Evolutionary conservation across 2,888 invertebrate genomes (phyloP), one percentile per base, ranked within the genome.

Genomic region (Mongoloraphidia duomilia): DNA sequence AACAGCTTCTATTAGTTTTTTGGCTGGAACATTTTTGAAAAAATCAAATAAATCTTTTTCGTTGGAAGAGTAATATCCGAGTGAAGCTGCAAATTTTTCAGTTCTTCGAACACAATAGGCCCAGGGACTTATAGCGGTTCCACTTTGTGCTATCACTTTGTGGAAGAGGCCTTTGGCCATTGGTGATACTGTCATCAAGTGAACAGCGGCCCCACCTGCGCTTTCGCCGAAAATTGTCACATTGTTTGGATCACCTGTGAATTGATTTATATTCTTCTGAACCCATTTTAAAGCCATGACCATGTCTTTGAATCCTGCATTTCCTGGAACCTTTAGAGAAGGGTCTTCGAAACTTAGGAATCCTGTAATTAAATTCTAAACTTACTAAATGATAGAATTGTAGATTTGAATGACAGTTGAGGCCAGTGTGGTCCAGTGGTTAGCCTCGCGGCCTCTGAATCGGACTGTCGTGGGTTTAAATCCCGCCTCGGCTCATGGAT

Each of bases 211-310:
- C 5, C 55, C 60, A 17, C 62, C 62, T 3, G 60, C 56, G 48
- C 57, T 56, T 41, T 57, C 54, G 10, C 60, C 61, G 44, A 56
- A 56, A 34, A 60, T 52, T 8, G 60, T 60, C 6, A 60, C 53
- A 44, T 52, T 54, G n/a, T 52, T 51, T 8, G 58, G 52, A 51
- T 57, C 54, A 9, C 57, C 57, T 34, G 54, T 53, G 46, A 56
- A 56, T n/a, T 46, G 10, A 9, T 47, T 40, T n/a, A 56, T 54
- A 26, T 56, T 53, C 12, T 52, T 45, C 39, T 53, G 46, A 4
- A 55, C 52, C 56, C 56, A 56, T 47, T 53, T 50, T 34, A 56
- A 47, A 9, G 55, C 52, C 34, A 46, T 37, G 8, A 50, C 52
- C 50, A 53, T 53, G 37, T 55, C 55, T 51, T 54, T 55, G 10